phyloP scores from a whole-genome alignment of 2,113 vertebrate species.

The Phoenicopterus ruber region DNA sequence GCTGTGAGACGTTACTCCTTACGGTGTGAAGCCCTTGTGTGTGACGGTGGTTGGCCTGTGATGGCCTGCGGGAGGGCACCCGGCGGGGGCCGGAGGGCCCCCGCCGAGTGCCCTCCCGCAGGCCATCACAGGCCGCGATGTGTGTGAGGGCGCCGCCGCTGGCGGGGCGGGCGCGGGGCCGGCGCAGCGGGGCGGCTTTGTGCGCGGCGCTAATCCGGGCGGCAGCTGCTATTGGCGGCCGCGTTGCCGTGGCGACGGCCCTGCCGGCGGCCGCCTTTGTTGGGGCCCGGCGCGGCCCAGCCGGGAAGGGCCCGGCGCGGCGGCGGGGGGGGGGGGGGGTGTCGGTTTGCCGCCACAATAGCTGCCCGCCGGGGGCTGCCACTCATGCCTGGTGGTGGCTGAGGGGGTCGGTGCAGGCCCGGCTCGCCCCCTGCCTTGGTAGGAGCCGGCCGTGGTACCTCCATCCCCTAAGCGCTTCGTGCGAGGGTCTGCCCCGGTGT shows the following conservation, averaged over 20 bases:
- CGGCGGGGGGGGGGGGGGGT: not conserved
- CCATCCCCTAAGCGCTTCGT: not conserved
- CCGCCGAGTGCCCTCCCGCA: not conserved
- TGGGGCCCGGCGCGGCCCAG: constrained; percentile 71
- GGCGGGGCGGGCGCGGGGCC: not conserved
- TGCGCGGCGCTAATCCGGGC: constrained; percentile 76
- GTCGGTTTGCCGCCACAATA: not conserved
- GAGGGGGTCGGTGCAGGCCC: not conserved
- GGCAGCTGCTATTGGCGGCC: constrained; percentile 79
- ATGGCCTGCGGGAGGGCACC: not conserved
- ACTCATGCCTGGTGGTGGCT: not conserved
- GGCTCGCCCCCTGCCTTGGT: not conserved
- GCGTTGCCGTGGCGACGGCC: constrained; percentile 73
- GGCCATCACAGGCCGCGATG: not conserved
- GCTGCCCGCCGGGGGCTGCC: not conserved
- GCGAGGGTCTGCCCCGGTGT: no score
- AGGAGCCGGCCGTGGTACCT: not conserved
- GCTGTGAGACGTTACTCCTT: not conserved
- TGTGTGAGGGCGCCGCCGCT: not conserved
- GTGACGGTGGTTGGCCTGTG: not conserved
- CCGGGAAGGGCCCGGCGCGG: constrained; percentile 27
- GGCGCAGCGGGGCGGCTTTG: constrained; percentile 74
- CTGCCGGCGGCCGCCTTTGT: constrained; percentile 79
- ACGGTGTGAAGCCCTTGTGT: not conserved
- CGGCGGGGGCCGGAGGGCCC: not conserved